Percentiles rank a stretch among this genome's conserved stretches.
Conservation (phyloP, 2,113 vertebrate genomes). For the Alligator mississippiensis region DNA sequence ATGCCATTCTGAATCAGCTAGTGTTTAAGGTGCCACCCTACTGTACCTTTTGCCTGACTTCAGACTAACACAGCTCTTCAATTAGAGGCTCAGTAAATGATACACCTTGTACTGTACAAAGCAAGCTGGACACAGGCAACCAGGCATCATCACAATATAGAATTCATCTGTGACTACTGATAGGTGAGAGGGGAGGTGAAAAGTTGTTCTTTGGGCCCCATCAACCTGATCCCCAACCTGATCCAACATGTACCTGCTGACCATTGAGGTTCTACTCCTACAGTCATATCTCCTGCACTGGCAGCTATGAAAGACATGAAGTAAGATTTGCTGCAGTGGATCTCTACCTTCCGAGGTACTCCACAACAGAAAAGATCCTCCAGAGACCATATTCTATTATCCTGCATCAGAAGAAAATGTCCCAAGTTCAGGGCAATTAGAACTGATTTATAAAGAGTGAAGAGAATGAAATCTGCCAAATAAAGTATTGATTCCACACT, state of each 20-base stretch:
- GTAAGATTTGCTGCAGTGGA: not conserved
- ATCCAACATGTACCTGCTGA: not conserved
- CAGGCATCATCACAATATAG: not conserved
- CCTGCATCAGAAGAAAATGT: not conserved
- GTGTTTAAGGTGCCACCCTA: no score
- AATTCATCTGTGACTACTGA: not conserved
- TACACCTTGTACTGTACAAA: no score
- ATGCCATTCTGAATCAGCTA: no score
- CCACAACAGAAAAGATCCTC: not conserved
- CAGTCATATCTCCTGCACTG: not conserved
- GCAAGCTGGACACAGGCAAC: not conserved
- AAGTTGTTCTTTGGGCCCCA: constrained; percentile 37
- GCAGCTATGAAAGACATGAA: not conserved
- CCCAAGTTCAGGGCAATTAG: not conserved
- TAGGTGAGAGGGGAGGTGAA: not conserved
- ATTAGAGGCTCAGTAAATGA: no score
- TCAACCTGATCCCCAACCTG: constrained; percentile 27
- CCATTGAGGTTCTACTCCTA: not conserved
- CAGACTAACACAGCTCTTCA: no score
- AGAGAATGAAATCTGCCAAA: not conserved
- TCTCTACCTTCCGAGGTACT: not conserved
- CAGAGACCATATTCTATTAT: not conserved
- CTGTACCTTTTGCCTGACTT: no score
- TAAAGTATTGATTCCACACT: not conserved
- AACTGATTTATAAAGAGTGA: not conserved